phyloP scores from a whole-genome alignment of 1,140 invertebrate species.

The Leptinotarsa texana region DNA sequence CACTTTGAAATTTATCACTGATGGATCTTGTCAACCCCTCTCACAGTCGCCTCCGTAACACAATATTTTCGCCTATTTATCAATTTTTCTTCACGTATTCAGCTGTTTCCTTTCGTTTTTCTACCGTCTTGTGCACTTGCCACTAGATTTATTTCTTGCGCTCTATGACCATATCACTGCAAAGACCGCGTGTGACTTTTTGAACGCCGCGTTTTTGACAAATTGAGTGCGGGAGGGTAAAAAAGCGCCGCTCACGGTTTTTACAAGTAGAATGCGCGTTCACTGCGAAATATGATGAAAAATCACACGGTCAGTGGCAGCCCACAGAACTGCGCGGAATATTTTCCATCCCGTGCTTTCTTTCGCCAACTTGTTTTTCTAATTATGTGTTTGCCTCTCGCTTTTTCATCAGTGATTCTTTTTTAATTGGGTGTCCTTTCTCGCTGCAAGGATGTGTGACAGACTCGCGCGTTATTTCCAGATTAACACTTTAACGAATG shows the following conservation, averaged over 20 bases:
- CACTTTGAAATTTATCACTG: background rate
- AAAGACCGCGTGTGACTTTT: constrained; percentile 23
- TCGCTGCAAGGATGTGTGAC: constrained; percentile 37
- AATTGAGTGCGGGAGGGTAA: constrained; percentile 25
- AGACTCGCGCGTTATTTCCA: constrained; percentile 29
- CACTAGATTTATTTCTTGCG: constrained; percentile 23
- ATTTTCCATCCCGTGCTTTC: constrained; percentile 45
- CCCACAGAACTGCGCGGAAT: constrained; percentile 54
- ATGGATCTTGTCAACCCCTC: constrained; percentile 5
- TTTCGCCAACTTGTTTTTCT: constrained; percentile 49
- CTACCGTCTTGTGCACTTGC: constrained; percentile 13
- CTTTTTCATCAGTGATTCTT: constrained; percentile 37
- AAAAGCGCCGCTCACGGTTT: constrained; percentile 26
- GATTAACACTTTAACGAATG: constrained; percentile 35
- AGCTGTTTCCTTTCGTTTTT: constrained; percentile 5
- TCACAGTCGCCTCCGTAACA: constrained; percentile 32
- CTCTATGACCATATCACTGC: constrained; percentile 14
- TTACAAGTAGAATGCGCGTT: constrained; percentile 29
- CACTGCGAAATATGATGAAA: constrained; percentile 50
- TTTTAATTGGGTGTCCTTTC: constrained; percentile 42
- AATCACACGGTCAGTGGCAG: constrained; percentile 53
- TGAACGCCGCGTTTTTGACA: constrained; percentile 26
- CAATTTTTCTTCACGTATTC: constrained; percentile 4
- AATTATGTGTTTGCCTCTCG: constrained; percentile 39
- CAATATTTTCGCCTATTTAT: background rate